Conservation (phyloP, 2,888 invertebrate genomes). For the Drosophila histrio region DNA sequence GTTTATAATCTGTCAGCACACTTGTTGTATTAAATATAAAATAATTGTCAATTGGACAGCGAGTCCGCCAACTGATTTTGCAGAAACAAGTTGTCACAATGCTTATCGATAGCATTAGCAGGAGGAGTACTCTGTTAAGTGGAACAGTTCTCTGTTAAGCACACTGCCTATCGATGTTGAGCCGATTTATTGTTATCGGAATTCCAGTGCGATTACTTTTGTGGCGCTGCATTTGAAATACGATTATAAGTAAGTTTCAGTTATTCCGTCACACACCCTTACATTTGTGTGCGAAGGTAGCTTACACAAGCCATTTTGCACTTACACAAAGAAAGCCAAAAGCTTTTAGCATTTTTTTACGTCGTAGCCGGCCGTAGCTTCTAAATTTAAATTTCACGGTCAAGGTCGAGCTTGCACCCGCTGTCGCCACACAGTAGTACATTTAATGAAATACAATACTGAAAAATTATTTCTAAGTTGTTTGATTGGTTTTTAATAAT, state of each 20-base stretch:
- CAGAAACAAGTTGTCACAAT: neutral
- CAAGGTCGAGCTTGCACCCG: conserved; percentile 79
- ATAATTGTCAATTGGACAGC: neutral
- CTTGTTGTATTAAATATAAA: neutral
- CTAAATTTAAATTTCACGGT: conserved; percentile 83
- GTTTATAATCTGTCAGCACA: neutral
- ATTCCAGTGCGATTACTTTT: neutral
- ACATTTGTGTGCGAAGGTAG: neutral
- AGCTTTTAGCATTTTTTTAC: conserved; percentile 68
- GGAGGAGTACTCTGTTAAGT: neutral
- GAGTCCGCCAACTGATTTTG: neutral
- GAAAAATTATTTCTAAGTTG: neutral
- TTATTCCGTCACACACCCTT: neutral
- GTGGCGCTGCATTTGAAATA: neutral
- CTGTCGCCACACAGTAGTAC: conserved; percentile 52
- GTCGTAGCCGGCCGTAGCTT: conserved; percentile 67
- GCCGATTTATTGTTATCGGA: neutral
- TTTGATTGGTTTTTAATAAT: neutral
- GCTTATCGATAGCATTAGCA: neutral
- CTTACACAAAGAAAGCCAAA: conserved; percentile 40
- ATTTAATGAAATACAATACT: conserved; percentile 40
- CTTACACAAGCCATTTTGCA: conserved; percentile 5
- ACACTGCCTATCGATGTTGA: neutral
- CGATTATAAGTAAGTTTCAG: neutral
- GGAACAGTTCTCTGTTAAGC: neutral